phyloP scores from a whole-genome alignment of 2,888 invertebrate species.

The Mimas tiliae region DNA sequence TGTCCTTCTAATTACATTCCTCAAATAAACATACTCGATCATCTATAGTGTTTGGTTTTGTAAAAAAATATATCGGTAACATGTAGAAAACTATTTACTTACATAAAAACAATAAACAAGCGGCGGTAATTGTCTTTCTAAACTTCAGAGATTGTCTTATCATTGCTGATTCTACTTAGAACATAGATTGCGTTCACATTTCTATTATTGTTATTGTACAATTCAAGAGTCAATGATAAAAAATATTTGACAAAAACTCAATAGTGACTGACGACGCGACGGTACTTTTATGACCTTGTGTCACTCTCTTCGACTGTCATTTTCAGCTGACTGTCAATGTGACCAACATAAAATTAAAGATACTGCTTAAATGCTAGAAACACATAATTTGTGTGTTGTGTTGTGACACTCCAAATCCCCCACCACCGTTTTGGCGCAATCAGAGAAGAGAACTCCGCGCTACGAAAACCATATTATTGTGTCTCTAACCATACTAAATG shows the following conservation, averaged over 20 bases:
- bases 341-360: neutral
- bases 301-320: conserved; percentile 3
- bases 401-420: no score
- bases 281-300: neutral
- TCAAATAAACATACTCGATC: neutral
- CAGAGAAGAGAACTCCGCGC: no score
- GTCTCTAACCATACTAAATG: no score
- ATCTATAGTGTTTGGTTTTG: neutral
- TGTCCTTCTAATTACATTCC: neutral
- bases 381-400: no score
- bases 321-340: conserved; percentile 27
- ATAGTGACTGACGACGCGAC: neutral
- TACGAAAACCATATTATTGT: no score
- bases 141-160: conserved; percentile 75
- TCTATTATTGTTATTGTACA: conserved; percentile 37
- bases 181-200: conserved; percentile 59
- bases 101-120: conserved; percentile 66
- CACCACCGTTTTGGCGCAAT: no score
- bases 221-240: neutral
- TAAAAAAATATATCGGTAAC: neutral
- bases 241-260: conserved; percentile 34
- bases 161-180: conserved; percentile 56
- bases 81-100: conserved; percentile 51
- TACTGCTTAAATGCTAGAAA: no score
- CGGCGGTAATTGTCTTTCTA: conserved; percentile 70